Conservation (phyloP, 1,140 invertebrate species). For the Lucilia cuprina region DNA sequence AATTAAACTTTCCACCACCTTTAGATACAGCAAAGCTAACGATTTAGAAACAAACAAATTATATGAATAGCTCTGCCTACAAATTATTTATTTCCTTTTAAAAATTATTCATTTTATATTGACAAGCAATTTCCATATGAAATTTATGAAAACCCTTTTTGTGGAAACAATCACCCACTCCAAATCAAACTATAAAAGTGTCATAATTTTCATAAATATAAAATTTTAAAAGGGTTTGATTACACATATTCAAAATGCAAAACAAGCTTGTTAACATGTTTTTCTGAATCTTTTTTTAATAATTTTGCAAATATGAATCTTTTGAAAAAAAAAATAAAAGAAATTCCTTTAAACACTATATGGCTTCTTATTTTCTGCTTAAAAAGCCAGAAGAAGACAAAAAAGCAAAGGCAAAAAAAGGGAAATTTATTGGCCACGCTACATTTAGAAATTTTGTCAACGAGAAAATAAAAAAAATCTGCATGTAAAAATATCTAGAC, state of each 20-base stretch:
- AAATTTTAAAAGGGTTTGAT: neutral
- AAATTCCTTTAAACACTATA: neutral
- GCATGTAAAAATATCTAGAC: neutral
- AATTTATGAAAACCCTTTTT: no score
- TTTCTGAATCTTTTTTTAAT: neutral
- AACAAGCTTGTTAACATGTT: conserved; percentile 1
- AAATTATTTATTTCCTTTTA: no score
- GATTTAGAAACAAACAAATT: no score
- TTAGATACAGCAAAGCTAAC: no score
- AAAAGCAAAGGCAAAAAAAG: neutral
- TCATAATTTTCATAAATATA: neutral
- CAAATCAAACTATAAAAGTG: neutral
- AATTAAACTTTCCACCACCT: no score
- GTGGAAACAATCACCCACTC: no score
- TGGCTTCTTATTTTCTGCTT: neutral
- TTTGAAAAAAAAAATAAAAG: neutral
- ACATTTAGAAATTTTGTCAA: conserved; percentile 35
- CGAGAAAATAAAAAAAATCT: neutral
- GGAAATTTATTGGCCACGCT: conserved; percentile 32
- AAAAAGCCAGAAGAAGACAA: neutral
- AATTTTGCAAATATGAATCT: neutral
- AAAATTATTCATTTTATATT: no score
- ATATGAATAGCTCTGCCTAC: no score
- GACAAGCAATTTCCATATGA: no score
- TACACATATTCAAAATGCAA: neutral